Conservation (phyloP, 2,888 invertebrate species). For the Busseola fusca region DNA sequence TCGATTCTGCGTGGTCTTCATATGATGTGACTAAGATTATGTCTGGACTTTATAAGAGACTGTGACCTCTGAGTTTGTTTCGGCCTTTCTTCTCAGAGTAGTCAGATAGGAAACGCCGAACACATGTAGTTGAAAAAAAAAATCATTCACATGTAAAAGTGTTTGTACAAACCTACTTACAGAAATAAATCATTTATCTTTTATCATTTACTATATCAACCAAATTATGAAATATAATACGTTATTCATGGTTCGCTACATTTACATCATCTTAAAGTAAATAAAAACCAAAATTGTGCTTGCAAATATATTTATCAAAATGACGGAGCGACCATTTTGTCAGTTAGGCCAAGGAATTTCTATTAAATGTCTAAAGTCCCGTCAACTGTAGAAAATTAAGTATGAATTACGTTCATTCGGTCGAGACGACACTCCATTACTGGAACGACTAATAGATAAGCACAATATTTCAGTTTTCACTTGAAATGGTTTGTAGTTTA, state of each 20-base stretch:
- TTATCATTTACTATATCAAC: too few species aligned
- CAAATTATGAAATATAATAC: constrained; percentile 11
- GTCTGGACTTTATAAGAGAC: too few species aligned
- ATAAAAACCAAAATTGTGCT: constrained; percentile 26
- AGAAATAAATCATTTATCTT: too few species aligned
- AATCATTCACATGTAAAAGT: too few species aligned
- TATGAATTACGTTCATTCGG: constrained; percentile 37
- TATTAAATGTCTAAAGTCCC: constrained; percentile 39
- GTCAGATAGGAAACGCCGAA: too few species aligned
- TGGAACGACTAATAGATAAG: constrained; percentile 28
- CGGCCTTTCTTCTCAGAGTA: too few species aligned
- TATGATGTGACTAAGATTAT: too few species aligned
- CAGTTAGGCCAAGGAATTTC: constrained; percentile 31
- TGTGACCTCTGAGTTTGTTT: too few species aligned
- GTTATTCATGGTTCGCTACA: background rate
- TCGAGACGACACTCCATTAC: constrained; percentile 41
- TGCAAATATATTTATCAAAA: constrained; percentile 42
- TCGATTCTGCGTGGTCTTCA: too few species aligned
- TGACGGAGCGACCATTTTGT: constrained; percentile 28
- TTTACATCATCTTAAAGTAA: constrained; percentile 9
- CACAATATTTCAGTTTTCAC: constrained; percentile 32
- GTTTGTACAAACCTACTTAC: too few species aligned
- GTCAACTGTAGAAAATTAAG: constrained; percentile 48
- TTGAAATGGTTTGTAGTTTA: constrained; percentile 43
- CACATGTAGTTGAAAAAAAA: too few species aligned